These are phyloP conservation scores for Psittacula cyanocephala DNA, from an alignment of 2,113 vertebrate species.

Conservation along the genomic window DNA sequence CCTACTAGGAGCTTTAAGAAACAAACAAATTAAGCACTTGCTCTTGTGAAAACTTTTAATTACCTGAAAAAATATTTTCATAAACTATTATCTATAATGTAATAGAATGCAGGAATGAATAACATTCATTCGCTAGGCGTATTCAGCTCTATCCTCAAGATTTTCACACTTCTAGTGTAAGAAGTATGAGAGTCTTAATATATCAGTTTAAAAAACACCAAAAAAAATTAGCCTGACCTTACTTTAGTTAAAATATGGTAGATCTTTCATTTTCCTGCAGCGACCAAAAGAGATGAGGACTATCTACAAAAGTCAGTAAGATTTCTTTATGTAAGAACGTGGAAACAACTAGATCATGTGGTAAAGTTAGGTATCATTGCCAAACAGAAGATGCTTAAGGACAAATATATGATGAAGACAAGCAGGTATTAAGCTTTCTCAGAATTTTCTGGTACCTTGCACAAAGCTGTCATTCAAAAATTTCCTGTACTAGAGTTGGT, in stretches of 20 bases:
- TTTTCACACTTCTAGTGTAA: neutral
- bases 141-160: neutral
- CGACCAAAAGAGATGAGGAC: neutral
- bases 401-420: neutral
- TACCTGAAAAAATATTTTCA: neutral
- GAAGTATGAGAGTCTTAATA: neutral
- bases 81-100: neutral
- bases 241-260: neutral
- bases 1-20: neutral
- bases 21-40: neutral
- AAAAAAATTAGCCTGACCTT: neutral
- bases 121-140: neutral
- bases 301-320: neutral
- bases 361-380: neutral
- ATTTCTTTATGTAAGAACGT: rapidly evolving
- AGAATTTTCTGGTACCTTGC: neutral
- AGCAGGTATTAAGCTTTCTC: neutral
- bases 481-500: neutral
- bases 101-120: neutral
- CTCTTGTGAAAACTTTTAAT: neutral
- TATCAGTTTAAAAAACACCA: neutral
- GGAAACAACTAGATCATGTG: neutral
- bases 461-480: neutral
- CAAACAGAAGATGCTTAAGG: neutral
- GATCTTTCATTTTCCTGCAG: neutral